Percentiles rank a stretch among this genome's conserved stretches.
These are phyloP conservation scores for Chrysolina oricalcia DNA, from an alignment of 2,888 invertebrate genomes.

Conservation along the genomic window DNA sequence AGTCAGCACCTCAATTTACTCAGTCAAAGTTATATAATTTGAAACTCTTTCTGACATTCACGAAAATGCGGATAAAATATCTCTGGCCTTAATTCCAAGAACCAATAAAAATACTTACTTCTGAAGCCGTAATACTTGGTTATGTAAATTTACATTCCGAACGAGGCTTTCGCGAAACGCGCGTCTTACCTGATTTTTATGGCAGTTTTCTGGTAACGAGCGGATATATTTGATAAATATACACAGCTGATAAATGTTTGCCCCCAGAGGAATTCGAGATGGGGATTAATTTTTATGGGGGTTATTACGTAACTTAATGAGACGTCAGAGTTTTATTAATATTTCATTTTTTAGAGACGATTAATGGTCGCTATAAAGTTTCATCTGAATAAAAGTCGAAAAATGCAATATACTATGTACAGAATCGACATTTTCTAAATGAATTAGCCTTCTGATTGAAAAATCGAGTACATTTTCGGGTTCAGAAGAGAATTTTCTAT, in stretches of 20 bases:
- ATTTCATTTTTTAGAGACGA: neutral
- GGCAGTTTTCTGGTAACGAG: neutral
- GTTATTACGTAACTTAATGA: constrained; percentile 3
- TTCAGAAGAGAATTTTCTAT: no score
- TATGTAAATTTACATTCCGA: neutral
- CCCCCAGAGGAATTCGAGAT: neutral
- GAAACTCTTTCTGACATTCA: neutral
- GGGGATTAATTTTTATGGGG: neutral
- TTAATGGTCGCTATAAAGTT: neutral
- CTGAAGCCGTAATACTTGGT: neutral
- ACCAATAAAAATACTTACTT: constrained; percentile 7
- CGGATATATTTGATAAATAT: constrained; percentile 9
- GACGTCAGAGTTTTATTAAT: neutral
- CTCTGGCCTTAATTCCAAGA: neutral
- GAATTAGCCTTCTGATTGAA: no score
- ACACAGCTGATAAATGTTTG: constrained; percentile 1
- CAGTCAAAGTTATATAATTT: neutral
- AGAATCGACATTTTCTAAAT: no score
- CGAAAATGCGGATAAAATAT: neutral
- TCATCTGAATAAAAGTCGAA: neutral
- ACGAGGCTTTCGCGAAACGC: neutral
- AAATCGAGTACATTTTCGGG: no score
- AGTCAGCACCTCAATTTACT: neutral
- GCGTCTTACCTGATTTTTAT: constrained; percentile 3
- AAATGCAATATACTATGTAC: no score